These are phyloP conservation scores for Strix aluco DNA, from an alignment of 2,113 vertebrate species.

Conservation along the genomic window DNA sequence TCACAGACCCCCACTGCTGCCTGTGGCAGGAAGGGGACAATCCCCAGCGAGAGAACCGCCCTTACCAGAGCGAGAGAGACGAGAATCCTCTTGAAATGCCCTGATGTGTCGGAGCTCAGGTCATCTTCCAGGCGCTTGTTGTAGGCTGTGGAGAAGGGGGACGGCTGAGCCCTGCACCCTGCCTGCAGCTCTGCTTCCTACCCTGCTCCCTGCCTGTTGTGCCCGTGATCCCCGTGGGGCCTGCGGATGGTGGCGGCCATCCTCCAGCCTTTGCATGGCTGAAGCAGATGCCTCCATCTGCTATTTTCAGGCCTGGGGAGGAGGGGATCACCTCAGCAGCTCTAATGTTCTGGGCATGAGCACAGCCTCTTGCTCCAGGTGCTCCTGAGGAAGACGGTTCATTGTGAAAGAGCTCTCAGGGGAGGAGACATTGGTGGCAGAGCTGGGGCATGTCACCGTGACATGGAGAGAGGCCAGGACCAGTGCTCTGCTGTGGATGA, in stretches of 20 bases:
- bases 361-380: not conserved
- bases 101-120: conserved; percentile 91
- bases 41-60: not conserved
- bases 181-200: not conserved
- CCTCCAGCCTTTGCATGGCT: not conserved
- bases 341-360: not conserved
- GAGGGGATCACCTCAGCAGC: not conserved
- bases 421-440: not conserved
- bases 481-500: not conserved
- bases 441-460: not conserved
- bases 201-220: not conserved
- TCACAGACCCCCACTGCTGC: not conserved
- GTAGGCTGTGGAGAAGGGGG: conserved; percentile 75
- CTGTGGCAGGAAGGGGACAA: not conserved
- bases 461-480: not conserved
- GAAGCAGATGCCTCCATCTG: not conserved
- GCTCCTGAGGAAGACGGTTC: not conserved
- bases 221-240: accelerated
- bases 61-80: conserved; percentile 91
- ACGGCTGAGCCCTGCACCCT: not conserved
- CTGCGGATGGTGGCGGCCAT: not conserved
- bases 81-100: conserved; percentile 90
- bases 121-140: conserved; percentile 88
- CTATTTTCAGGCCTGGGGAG: not conserved
- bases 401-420: not conserved